A percentile compares a stretch with the other conserved stretches of the same genome.
Evolutionary conservation across 2,888 invertebrate genomes (phyloP).

Genomic region (Cybosia mesomella): DNA sequence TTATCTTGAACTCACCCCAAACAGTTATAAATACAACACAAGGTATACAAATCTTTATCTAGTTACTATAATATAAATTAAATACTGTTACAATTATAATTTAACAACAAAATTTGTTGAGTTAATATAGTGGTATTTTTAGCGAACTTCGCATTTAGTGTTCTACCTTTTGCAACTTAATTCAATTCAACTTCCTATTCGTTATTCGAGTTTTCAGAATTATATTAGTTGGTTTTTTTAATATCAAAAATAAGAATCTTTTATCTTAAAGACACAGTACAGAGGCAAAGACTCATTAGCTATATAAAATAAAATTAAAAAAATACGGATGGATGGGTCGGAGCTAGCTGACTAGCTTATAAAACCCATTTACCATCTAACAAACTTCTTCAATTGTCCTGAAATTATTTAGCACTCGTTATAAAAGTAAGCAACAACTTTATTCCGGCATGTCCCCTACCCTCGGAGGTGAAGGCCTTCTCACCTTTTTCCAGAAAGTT

Average conservation of each 20-base stretch:
- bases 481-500: constrained; percentile 62
- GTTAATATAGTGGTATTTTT: neutral
- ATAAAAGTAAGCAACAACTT: constrained; percentile 41
- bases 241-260: neutral
- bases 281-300: neutral
- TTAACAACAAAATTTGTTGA: neutral
- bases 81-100: too few species aligned
- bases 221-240: neutral
- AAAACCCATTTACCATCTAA: neutral
- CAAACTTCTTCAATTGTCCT: neutral
- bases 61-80: too few species aligned
- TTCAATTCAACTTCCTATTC: neutral
- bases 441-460: constrained; percentile 41
- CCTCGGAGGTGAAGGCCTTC: constrained; percentile 38
- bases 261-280: neutral
- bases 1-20: too few species aligned
- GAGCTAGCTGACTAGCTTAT: neutral
- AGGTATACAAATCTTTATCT: too few species aligned
- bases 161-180: neutral
- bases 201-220: neutral
- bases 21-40: too few species aligned
- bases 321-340: too few species aligned
- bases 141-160: neutral
- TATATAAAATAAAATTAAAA: too few species aligned
- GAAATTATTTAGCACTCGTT: constrained; percentile 8